A percentile compares a stretch with the other conserved stretches of the same genome.
These are phyloP conservation scores for Oncorhynchus mykiss DNA, from an alignment of 2,113 vertebrate species.

Conservation along the genomic window DNA sequence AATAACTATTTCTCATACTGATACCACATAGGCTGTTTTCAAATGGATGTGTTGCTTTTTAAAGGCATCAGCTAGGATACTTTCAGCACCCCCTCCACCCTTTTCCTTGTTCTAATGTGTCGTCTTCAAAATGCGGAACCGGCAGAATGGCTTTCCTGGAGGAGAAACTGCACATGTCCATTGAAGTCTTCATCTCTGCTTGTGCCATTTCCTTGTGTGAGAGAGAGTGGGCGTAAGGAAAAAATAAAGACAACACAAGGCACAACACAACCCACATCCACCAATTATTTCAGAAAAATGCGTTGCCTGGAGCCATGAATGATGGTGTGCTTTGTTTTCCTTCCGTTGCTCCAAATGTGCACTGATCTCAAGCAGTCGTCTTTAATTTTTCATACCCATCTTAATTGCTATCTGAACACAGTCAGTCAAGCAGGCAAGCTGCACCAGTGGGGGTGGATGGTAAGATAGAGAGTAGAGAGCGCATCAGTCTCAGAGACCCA, in stretches of 20 bases:
- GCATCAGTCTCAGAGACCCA: background rate
- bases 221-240: background rate
- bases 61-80: no score
- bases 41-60: no score
- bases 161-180: background rate
- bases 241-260: conserved; percentile 1
- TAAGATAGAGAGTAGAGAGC: background rate
- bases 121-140: background rate
- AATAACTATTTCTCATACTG: no score
- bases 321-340: conserved; percentile 39
- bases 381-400: conserved; percentile 49
- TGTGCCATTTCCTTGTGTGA: background rate
- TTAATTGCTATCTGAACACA: conserved; percentile 58
- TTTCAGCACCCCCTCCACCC: no score
- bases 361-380: conserved; percentile 38
- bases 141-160: background rate
- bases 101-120: background rate
- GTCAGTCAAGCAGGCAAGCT: conserved; percentile 35
- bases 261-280: conserved; percentile 12
- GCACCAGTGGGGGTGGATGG: background rate
- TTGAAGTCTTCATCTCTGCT: background rate
- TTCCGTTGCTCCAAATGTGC: conserved; percentile 33
- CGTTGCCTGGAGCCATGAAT: conserved; percentile 41
- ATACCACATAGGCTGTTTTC: no score
- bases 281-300: conserved; percentile 55